Conservation (phyloP, 2,113 vertebrate genomes). For the Pseudolaguvia tuberculata region DNA sequence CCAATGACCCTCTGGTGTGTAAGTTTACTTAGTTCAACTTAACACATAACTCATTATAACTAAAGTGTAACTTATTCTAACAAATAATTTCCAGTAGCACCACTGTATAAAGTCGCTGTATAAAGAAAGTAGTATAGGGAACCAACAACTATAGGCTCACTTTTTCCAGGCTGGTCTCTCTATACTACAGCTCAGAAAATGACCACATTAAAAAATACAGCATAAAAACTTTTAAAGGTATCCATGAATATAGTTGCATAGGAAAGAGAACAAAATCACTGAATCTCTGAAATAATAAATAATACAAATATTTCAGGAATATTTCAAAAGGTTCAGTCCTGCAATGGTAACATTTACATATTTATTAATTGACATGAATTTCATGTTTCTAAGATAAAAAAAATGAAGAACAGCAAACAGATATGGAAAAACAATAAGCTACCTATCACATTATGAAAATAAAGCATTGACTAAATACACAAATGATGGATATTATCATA, state of each 20-base stretch:
- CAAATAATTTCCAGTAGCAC: slow-evolving; percentile 20
- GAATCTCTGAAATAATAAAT: not conserved
- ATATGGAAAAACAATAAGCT: not conserved
- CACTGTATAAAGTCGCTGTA: slow-evolving; percentile 15
- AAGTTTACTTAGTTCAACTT: slow-evolving; percentile 7
- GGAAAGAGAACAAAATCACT: not conserved
- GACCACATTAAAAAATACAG: not conserved
- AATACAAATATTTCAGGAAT: not conserved
- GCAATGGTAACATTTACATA: not conserved
- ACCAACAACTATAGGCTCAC: slow-evolving; percentile 31
- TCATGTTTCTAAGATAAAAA: not conserved
- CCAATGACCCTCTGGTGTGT: not conserved
- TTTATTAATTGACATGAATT: not conserved
- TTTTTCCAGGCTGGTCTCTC: slow-evolving; percentile 47
- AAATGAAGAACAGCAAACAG: not conserved
- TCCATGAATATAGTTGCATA: not conserved
- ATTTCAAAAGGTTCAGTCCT: not conserved
- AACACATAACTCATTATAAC: slow-evolving; percentile 26
- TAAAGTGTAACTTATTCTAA: slow-evolving; percentile 25
- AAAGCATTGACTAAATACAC: not conserved
- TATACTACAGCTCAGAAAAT: slow-evolving; percentile 1
- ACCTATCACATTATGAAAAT: not conserved
- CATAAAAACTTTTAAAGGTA: not conserved
- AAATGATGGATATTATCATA: not conserved
- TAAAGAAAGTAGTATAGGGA: slow-evolving; percentile 43